These are phyloP conservation scores for Eonycteris spelaea DNA, from an alignment of 2,113 vertebrate genomes.

Conservation along the genomic window DNA sequence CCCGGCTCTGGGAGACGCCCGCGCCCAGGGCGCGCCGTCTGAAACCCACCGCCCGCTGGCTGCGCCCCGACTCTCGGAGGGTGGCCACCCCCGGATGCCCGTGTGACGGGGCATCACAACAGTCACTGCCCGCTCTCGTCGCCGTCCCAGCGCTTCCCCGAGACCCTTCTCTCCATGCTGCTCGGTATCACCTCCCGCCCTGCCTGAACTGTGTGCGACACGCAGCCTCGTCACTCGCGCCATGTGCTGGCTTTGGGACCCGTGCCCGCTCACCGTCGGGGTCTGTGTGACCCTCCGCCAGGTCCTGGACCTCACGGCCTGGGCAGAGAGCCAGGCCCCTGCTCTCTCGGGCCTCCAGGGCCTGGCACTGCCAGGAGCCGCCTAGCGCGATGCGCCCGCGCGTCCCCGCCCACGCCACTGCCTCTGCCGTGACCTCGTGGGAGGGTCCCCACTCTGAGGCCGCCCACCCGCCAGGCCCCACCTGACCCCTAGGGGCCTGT, in stretches of 20 bases:
- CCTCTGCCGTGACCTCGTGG: background rate
- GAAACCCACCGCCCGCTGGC: background rate
- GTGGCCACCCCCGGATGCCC: background rate
- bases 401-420: accelerated
- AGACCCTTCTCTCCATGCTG: accelerated
- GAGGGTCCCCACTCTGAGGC: background rate
- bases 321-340: accelerated
- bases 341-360: background rate
- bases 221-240: accelerated
- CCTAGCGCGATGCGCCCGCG: accelerated
- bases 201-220: background rate
- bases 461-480: background rate
- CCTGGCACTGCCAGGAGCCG: background rate
- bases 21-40: background rate
- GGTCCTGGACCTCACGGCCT: background rate
- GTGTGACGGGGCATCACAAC: background rate
- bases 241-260: background rate
- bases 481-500: accelerated
- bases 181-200: background rate
- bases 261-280: too few relatives aligned
- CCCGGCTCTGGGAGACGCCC: background rate
- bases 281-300: background rate
- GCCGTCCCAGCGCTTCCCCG: too few relatives aligned
- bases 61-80: background rate
- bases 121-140: accelerated